Evolutionary conservation across 2,797 vertebrate genomes (phyloP), one percentile per base, ranked within the genome.

Genomic region (Tympanoctomys barrerae): DNA sequence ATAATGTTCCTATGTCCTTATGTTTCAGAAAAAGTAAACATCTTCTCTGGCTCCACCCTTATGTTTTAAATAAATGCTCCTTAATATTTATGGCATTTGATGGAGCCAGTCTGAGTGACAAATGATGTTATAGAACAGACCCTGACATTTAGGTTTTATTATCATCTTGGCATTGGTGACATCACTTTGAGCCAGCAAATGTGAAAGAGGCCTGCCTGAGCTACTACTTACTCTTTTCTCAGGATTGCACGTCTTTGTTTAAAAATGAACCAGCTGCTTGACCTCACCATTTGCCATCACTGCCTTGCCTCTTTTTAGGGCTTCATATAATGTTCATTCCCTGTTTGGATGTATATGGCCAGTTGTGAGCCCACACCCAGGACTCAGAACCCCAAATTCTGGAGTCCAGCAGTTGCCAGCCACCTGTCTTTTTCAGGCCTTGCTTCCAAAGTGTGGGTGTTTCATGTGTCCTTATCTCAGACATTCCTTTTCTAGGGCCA

Each of bases 101-200:
- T 86, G 90, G 79, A 87, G 70, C 73, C 62, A 82, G 78, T 93
- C 64, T 96, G 94, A 95, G 96, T 92, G 84, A 95, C 73, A 22
- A 70, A 81, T 57, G 36, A 0, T 92, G 42, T 95, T 96, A 91
- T 54, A 49, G 81, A 64, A 8, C 49, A 96, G 97, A 98, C 93
- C 95, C 95, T 97, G 97, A 97, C 96, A 84, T 97, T 95, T 96
- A 83, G 82, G 33, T 90, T 95, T 77, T 66, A 33, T 94, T 95
- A 77, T 83, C 54, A 57, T 96, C 61, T 81, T 33, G 1, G 39
- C 1, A 14, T 93, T 64, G 1, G 36, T 64, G 54, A 94, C 87
- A 36, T 62, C 52, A 92, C 61, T 81, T 39, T 36, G 61, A 90
- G 92, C 87, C 83, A 22, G 52, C 28, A 18, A 4, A 59, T 77